Evolutionary conservation across 1,140 invertebrate genomes (phyloP).

Genomic region (Calycopis cecrops): DNA sequence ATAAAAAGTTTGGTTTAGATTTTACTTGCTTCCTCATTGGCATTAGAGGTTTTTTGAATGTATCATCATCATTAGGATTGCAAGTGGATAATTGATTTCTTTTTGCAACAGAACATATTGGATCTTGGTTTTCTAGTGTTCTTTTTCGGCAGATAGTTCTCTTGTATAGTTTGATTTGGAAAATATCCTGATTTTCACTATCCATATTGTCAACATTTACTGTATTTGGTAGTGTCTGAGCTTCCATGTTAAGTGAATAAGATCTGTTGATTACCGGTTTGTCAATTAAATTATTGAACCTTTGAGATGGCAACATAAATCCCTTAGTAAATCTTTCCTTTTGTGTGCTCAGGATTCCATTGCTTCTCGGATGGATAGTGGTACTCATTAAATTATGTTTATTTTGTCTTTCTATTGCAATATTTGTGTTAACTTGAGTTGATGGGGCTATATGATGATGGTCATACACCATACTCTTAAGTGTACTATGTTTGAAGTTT

Average conservation of each 20-base stretch:
- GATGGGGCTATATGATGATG: not conserved
- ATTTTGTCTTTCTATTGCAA: not conserved
- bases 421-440: not conserved
- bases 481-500: slow-evolving; percentile 35
- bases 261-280: slow-evolving; percentile 24
- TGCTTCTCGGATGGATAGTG: not conserved
- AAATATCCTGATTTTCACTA: slow-evolving; percentile 43
- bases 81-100: slow-evolving; percentile 22
- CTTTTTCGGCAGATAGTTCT: slow-evolving; percentile 34
- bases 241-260: not conserved
- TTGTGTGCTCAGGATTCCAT: slow-evolving; percentile 20
- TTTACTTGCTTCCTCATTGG: slow-evolving; percentile 33
- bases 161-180: slow-evolving; percentile 29
- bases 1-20: slow-evolving; percentile 10
- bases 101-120: slow-evolving; percentile 23
- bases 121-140: slow-evolving; percentile 29
- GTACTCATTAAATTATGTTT: not conserved
- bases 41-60: slow-evolving; percentile 48
- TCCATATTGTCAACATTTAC: slow-evolving; percentile 21
- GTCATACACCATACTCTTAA: slow-evolving; percentile 31
- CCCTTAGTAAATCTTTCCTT: slow-evolving; percentile 48
- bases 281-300: slow-evolving; percentile 42
- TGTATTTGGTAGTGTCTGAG: slow-evolving; percentile 2
- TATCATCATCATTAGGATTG: slow-evolving; percentile 18
- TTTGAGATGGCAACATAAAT: slow-evolving; percentile 51